Percentiles rank a stretch among this genome's conserved stretches.
Conservation (phyloP, 2,888 invertebrate genomes). For the Rapana venosa region DNA sequence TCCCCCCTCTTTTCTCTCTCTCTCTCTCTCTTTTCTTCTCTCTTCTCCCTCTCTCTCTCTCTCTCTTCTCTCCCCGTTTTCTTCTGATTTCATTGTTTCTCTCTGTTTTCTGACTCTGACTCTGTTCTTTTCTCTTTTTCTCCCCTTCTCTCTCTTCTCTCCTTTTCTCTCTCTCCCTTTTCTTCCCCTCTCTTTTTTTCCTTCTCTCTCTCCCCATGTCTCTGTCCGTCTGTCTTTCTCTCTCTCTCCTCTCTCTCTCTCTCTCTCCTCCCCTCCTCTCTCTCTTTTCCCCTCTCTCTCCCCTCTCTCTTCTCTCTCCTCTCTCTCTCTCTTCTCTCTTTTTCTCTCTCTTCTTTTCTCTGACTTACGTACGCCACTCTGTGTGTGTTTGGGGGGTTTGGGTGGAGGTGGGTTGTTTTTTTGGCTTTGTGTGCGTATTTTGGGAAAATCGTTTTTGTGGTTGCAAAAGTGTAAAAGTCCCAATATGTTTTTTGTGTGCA, state of each 20-base stretch:
- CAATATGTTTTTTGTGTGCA: too few relatives aligned
- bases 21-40: not conserved
- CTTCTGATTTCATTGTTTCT: not conserved
- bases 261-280: not conserved
- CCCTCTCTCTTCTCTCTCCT: not conserved
- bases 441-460: too few relatives aligned
- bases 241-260: not conserved
- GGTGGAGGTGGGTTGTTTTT: too few relatives aligned
- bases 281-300: not conserved
- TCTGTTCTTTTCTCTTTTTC: not conserved
- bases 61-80: not conserved
- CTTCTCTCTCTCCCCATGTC: not conserved
- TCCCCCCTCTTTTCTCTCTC: not conserved
- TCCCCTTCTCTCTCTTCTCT: not conserved
- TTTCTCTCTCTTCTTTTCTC: not conserved
- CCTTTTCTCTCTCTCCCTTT: not conserved
- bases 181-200: too few relatives aligned
- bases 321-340: constrained; percentile 7
- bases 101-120: not conserved
- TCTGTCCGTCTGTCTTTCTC: not conserved
- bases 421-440: too few relatives aligned
- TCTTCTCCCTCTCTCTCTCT: not conserved
- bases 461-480: too few relatives aligned
- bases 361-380: too few relatives aligned
- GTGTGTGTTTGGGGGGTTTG: too few relatives aligned